Percentiles rank a stretch among this genome's conserved stretches.
phyloP scores from a whole-genome alignment of 1,140 invertebrate species.

The Drosophila santomea region DNA sequence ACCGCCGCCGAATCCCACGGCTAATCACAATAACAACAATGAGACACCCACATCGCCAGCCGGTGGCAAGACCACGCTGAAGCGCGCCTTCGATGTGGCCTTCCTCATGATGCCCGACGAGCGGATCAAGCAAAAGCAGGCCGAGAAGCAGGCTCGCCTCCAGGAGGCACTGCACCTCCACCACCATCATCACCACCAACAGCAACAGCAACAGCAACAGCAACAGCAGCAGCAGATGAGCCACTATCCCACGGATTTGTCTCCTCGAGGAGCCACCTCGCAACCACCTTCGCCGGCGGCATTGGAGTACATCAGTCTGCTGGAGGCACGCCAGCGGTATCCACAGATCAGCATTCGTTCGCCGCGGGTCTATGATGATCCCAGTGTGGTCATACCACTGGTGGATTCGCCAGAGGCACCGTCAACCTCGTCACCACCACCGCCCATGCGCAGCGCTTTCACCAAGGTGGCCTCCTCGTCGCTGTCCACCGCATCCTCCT shows the following conservation, averaged over 20 bases:
- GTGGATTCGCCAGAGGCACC: conserved; percentile 64
- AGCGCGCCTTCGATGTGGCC: conserved; percentile 94
- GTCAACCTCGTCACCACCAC: conserved; percentile 56
- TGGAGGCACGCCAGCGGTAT: conserved; percentile 76
- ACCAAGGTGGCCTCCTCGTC: conserved; percentile 89
- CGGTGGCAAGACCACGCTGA: conserved; percentile 85
- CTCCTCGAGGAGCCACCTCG: conserved; percentile 58
- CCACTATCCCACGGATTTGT: conserved; percentile 68
- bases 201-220: conserved; percentile 25
- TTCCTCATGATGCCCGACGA: conserved; percentile 94
- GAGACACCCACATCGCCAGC: conserved; percentile 40
- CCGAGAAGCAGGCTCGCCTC: conserved; percentile 86
- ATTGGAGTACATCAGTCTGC: conserved; percentile 66
- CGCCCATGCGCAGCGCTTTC: conserved; percentile 89
- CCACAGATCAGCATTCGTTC: conserved; percentile 72
- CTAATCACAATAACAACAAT: conserved; percentile 59
- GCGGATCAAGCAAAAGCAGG: conserved; percentile 89
- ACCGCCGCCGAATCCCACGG: conserved; percentile 22
- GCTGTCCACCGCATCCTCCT: conserved; percentile 84
- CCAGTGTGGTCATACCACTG: conserved; percentile 69
- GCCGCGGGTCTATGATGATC: conserved; percentile 81
- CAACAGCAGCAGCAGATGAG: conserved; percentile 49
- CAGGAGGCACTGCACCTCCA: conserved; percentile 77
- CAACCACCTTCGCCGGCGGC: conserved; percentile 69
- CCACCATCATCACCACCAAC: conserved; percentile 59